Conservation (phyloP, 2,113 vertebrate species). For the Formicarius rufipectus region DNA sequence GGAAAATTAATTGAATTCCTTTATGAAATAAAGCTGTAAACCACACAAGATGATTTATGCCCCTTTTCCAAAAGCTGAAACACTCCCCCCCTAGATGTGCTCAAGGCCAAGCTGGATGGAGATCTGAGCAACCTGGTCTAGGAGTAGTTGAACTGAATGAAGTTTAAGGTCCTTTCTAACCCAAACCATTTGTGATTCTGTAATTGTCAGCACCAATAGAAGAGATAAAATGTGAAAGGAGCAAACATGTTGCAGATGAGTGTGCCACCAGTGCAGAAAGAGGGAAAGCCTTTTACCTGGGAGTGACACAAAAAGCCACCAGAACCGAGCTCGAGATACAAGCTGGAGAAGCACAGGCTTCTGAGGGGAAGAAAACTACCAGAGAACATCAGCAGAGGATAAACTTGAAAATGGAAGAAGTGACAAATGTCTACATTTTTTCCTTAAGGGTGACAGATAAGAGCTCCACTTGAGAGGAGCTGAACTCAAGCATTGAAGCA, state of each 20-base stretch:
- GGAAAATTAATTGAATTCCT: background rate
- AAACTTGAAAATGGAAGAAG: background rate
- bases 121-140: background rate
- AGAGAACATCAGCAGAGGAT: background rate
- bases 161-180: background rate
- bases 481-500: background rate
- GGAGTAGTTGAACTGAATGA: background rate
- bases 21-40: background rate
- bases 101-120: background rate
- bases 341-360: background rate
- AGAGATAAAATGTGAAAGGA: background rate
- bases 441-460: background rate
- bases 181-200: background rate
- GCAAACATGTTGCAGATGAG: fast-evolving
- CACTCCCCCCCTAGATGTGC: too few species aligned
- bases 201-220: background rate
- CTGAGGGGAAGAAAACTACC: background rate
- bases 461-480: fast-evolving
- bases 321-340: background rate
- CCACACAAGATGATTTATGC: background rate
- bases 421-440: background rate
- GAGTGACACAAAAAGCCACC: background rate
- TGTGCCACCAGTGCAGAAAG: fast-evolving
- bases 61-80: background rate
- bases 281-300: background rate